Percentiles rank a stretch among this genome's conserved stretches.
Conservation (phyloP, 2,888 invertebrate species). For the Cantharis flavilabris region DNA sequence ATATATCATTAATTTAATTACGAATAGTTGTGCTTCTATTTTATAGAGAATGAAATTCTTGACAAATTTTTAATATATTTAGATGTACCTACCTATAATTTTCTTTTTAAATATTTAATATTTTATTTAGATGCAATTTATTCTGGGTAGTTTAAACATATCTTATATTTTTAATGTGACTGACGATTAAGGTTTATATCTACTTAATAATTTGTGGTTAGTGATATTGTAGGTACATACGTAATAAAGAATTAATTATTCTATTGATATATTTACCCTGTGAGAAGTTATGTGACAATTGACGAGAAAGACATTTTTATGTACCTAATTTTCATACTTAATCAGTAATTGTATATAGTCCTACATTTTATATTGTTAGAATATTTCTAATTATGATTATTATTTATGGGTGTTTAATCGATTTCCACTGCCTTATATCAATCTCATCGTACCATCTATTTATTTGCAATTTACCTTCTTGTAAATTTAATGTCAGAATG, state of each 20-base stretch:
- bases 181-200: slow-evolving; percentile 32
- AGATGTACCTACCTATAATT: slow-evolving; percentile 20
- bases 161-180: slow-evolving; percentile 32
- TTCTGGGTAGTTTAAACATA: slow-evolving; percentile 29
- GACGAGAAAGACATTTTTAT: slow-evolving; percentile 48
- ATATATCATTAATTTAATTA: slow-evolving; percentile 34
- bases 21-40: slow-evolving; percentile 33
- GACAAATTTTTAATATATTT: slow-evolving; percentile 32
- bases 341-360: slow-evolving; percentile 47
- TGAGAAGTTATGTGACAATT: slow-evolving; percentile 36
- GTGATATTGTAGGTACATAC: slow-evolving; percentile 35
- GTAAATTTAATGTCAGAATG: neutral
- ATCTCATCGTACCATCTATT: slow-evolving; percentile 45
- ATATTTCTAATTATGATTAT: slow-evolving; percentile 34
- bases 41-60: slow-evolving; percentile 40
- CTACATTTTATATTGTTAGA: slow-evolving; percentile 47
- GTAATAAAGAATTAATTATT: slow-evolving; percentile 27
- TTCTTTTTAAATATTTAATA: slow-evolving; percentile 24
- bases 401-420: slow-evolving; percentile 47
- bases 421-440: slow-evolving; percentile 49
- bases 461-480: slow-evolving; percentile 4
- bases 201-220: slow-evolving; percentile 40
- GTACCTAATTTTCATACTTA: slow-evolving; percentile 53
- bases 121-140: slow-evolving; percentile 22
- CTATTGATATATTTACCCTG: slow-evolving; percentile 32